phyloP scores from a whole-genome alignment of 2,888 invertebrate genomes.

The Harmothoe impar region DNA sequence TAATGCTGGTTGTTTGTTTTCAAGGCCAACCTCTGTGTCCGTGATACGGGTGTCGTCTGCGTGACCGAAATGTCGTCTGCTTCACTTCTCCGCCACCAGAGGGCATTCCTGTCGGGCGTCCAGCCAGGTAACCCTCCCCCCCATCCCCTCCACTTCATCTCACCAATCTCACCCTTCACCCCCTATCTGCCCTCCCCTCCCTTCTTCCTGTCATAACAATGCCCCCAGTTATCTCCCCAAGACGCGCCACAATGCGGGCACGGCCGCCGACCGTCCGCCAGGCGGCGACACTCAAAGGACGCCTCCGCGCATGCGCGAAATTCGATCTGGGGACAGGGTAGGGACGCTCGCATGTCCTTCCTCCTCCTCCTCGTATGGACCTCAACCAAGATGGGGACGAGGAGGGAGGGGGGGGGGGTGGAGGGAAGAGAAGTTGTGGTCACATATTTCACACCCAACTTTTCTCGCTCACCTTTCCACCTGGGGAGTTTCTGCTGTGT shows the following conservation, averaged over 20 bases:
- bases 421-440: no score
- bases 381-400: no score
- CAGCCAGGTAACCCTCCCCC: slow-evolving; percentile 23
- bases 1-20: no score
- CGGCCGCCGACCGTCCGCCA: background rate
- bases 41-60: slow-evolving; percentile 22
- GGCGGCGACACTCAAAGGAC: background rate
- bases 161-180: slow-evolving; percentile 11
- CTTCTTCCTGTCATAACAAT: slow-evolving; percentile 25
- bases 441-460: no score
- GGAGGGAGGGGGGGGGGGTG: no score
- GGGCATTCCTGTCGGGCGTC: slow-evolving; percentile 25
- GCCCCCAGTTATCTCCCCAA: background rate
- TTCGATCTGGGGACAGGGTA: background rate
- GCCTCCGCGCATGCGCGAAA: background rate
- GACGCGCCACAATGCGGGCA: background rate
- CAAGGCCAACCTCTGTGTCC: background rate
- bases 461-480: no score
- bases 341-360: slow-evolving; percentile 24
- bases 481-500: no score
- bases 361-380: no score
- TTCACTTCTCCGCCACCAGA: slow-evolving; percentile 5
- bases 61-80: background rate
- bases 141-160: background rate
- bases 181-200: background rate